phyloP scores from a whole-genome alignment of 64 coral and sea anemone species.

The Exaiptasia diaphana region DNA sequence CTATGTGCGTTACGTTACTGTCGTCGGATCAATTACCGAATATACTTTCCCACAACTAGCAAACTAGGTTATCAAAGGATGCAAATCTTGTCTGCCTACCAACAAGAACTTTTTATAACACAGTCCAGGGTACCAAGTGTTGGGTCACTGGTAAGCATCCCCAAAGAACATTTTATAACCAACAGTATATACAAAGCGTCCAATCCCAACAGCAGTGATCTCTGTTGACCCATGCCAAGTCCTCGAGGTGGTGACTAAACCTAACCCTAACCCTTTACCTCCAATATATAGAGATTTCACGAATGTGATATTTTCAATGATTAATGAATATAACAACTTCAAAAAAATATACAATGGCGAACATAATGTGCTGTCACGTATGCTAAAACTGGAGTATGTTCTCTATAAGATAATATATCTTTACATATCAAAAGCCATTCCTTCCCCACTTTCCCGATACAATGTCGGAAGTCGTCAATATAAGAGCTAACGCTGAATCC shows the following conservation, averaged over 20 bases:
- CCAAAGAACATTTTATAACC: background rate
- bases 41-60: background rate
- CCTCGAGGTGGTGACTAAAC: background rate
- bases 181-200: background rate
- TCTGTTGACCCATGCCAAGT: too few species aligned
- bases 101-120: background rate
- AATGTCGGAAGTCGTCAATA: background rate
- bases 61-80: background rate
- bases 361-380: too few species aligned
- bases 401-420: too few species aligned
- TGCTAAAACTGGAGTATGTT: too few species aligned
- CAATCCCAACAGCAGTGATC: background rate
- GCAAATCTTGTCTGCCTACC: background rate
- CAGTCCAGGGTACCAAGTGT: background rate
- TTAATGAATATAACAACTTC: too few species aligned
- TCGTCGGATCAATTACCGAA: background rate
- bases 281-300: background rate
- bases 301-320: background rate
- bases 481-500: background rate
- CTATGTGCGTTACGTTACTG: too few species aligned
- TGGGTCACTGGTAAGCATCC: slow-evolving; percentile 1
- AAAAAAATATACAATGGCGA: too few species aligned
- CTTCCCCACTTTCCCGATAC: too few species aligned
- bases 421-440: too few species aligned
- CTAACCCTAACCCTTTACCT: background rate